A percentile compares a stretch with the other conserved stretches of the same genome.
Evolutionary conservation across 2,797 vertebrate species (phyloP).

Genomic region (Myotis planiceps): DNA sequence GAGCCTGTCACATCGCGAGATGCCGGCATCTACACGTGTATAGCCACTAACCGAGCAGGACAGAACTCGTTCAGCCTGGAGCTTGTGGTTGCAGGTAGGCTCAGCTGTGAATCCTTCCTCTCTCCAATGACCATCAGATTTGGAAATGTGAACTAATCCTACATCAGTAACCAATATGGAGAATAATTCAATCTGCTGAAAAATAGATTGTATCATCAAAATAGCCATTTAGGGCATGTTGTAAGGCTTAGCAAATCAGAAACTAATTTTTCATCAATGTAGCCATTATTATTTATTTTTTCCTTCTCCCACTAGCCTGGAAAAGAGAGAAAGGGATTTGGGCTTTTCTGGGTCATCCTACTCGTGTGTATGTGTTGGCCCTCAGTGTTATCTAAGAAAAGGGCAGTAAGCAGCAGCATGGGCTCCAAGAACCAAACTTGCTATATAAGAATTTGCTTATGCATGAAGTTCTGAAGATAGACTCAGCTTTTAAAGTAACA

Average conservation of each 20-base stretch:
- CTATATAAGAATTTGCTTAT: neutral
- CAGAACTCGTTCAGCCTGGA: conserved; percentile 99
- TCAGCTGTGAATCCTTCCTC: neutral
- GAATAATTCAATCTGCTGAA: neutral
- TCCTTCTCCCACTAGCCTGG: neutral
- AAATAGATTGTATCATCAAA: neutral
- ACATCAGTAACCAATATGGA: neutral
- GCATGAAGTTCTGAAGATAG: fast-evolving
- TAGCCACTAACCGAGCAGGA: conserved; percentile 96
- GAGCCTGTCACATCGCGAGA: conserved; percentile 95
- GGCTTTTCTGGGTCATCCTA: neutral
- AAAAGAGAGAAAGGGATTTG: neutral
- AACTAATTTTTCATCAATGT: neutral
- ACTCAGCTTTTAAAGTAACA: neutral
- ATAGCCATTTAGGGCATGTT: neutral
- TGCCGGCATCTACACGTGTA: conserved; percentile 96
- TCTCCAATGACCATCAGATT: neutral
- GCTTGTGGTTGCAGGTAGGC: conserved; percentile 95
- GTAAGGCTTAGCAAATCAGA: neutral
- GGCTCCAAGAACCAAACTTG: neutral
- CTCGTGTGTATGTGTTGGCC: neutral
- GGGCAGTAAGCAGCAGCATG: neutral
- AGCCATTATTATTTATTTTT: neutral
- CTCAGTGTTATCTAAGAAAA: neutral
- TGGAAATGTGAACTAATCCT: neutral